phyloP scores from a whole-genome alignment of 2,113 vertebrate genomes.

The Prionailurus bengalensis region DNA sequence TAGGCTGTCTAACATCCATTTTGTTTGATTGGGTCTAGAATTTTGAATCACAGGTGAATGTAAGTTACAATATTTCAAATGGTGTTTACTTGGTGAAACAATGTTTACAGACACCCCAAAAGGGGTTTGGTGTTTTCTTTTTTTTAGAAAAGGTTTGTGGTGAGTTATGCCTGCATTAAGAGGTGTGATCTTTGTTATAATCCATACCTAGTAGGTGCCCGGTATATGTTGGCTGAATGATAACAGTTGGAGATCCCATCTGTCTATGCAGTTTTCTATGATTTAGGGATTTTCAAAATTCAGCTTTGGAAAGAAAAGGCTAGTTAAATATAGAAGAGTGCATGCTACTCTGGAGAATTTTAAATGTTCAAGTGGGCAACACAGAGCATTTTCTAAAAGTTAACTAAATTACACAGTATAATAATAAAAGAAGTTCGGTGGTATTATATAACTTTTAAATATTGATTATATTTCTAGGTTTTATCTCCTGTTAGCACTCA shows the following conservation, averaged over 20 bases:
- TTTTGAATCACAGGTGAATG: not conserved
- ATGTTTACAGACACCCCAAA: not conserved
- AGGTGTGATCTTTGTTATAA: not conserved
- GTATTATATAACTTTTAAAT: constrained; percentile 45
- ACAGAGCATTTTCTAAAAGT: constrained; percentile 14
- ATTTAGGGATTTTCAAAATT: constrained; percentile 36
- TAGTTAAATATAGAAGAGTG: constrained; percentile 43
- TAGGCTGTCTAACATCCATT: not conserved
- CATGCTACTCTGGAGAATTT: constrained; percentile 14
- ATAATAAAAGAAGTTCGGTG: not conserved
- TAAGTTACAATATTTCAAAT: not conserved
- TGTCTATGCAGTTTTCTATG: constrained; percentile 41
- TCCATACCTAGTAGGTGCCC: not conserved
- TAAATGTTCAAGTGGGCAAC: constrained; percentile 34
- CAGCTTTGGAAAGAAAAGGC: constrained; percentile 37
- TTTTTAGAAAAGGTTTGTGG: not conserved
- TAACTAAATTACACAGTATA: constrained; percentile 24
- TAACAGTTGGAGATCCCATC: constrained; percentile 26
- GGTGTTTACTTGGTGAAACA: not conserved
- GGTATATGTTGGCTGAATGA: not conserved
- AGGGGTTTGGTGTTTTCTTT: not conserved
- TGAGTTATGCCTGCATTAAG: not conserved
- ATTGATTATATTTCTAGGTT: constrained; percentile 50
- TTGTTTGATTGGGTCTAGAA: not conserved
- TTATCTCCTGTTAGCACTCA: constrained; percentile 58